These are phyloP conservation scores for Tipula lateralis DNA, from an alignment of 2,888 invertebrate genomes.

Conservation along the genomic window DNA sequence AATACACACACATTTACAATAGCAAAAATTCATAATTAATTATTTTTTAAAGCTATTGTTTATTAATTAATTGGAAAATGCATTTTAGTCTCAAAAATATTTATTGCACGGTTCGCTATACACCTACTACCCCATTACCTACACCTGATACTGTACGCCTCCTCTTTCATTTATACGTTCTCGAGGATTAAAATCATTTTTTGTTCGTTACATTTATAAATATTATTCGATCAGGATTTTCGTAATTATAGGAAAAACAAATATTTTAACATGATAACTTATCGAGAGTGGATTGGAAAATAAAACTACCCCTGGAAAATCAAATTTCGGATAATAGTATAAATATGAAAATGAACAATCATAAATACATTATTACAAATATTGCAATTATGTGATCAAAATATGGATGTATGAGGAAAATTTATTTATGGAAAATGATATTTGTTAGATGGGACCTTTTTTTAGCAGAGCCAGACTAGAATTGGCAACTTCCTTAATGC, in stretches of 20 bases:
- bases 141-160: neutral
- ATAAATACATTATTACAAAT: constrained; percentile 3
- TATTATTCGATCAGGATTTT: neutral
- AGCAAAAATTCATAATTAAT: neutral
- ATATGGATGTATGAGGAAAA: neutral
- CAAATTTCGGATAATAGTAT: neutral
- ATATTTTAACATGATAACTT: neutral
- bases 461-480: too few species aligned
- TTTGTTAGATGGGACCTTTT: neutral
- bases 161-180: neutral
- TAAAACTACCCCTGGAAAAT: neutral
- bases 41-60: neutral
- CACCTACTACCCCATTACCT: neutral
- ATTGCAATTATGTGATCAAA: neutral
- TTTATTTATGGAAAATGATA: neutral
- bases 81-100: neutral
- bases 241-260: neutral
- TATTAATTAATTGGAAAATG: neutral
- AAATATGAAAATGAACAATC: neutral
- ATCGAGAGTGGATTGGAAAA: neutral
- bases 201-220: neutral
- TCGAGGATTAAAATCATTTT: neutral
- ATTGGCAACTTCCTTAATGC: too few species aligned
- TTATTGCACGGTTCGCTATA: neutral
- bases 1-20: neutral